These are phyloP conservation scores for Orthosia gracilis DNA, from an alignment of 2,888 invertebrate genomes.

Conservation along the genomic window DNA sequence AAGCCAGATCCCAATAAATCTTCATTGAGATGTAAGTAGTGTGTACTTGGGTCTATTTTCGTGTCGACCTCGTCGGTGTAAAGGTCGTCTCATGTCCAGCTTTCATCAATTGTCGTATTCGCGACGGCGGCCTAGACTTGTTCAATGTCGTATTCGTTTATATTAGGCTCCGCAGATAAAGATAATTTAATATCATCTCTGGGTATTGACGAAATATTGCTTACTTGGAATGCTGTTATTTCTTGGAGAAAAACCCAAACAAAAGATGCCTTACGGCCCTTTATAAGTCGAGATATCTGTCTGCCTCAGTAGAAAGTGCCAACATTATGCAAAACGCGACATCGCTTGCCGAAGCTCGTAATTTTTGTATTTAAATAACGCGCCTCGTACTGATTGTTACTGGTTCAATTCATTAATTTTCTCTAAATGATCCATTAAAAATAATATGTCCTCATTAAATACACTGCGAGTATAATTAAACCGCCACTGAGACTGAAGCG, in stretches of 20 bases:
- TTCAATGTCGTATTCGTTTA: constrained; percentile 69
- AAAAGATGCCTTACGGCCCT: constrained; percentile 26
- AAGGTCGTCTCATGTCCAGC: constrained; percentile 70
- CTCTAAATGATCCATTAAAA: constrained; percentile 42
- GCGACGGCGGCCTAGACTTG: constrained; percentile 60
- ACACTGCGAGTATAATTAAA: constrained; percentile 41
- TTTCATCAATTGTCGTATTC: constrained; percentile 74
- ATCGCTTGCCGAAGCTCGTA: constrained; percentile 21
- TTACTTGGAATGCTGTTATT: constrained; percentile 9
- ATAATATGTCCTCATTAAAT: constrained; percentile 51
- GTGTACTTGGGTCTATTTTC: constrained; percentile 68
- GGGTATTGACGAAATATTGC: constrained; percentile 14
- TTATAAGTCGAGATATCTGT: constrained; percentile 16
- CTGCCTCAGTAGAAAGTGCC: constrained; percentile 41
- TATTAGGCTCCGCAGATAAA: constrained; percentile 42
- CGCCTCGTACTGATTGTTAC: constrained; percentile 34
- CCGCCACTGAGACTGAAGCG: constrained; percentile 26
- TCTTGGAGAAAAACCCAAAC: neutral
- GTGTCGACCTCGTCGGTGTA: constrained; percentile 69
- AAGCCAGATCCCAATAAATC: constrained; percentile 59
- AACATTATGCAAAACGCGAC: constrained; percentile 26
- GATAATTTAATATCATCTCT: constrained; percentile 24
- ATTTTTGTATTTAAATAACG: constrained; percentile 49
- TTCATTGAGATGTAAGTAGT: constrained; percentile 61
- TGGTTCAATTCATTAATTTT: constrained; percentile 44